Evolutionary conservation across 1,140 invertebrate genomes (phyloP), one percentile per base, ranked within the genome.

Genomic region (Oryctes rhinoceros): DNA sequence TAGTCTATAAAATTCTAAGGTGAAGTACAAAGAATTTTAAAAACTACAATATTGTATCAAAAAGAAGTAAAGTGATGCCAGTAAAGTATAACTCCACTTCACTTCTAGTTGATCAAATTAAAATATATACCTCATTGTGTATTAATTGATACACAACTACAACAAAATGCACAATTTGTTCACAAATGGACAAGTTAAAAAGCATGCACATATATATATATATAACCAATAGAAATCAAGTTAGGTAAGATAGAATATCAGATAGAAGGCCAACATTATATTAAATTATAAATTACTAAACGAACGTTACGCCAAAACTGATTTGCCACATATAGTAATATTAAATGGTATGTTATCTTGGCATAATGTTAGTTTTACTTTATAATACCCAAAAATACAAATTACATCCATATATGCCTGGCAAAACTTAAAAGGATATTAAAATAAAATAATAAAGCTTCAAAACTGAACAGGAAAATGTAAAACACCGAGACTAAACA

Each of bases 201-300:
- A 84, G 85, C 85, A 86, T 86, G 85, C 85, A 86, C 84, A 85
- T 85, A n/a, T 78, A 76, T 76, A 76, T 76, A 74, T 74, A 76
- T 53, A 78, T 48, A 78, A 78, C 48, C 59, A 79, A 71, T 47
- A 80, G 80, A 80, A 82, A 81, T 80, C 81, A 82, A 71, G 81
- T 82, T 82, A 82, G 81, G 81, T 80, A 81, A 82, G 80, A 82
- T 48, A 82, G 81, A 80, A 81, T 82, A 82, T 87, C 84, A 87
- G 84, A 86, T 86, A 87, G 86, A 87, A 87, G 86, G 86, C 86
- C 86, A 87, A 87, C 85, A 86, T 82, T 86, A 81, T 82, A 76
- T 81, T 67, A 67, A 83, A 84, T 47, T 80, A 83, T 76, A 78
- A 81, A 13, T 37, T 83, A 77, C 76, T 78, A 83, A 82, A 83